Conservation (phyloP, 2,113 vertebrate species). For the Colistium nudipinnis region DNA sequence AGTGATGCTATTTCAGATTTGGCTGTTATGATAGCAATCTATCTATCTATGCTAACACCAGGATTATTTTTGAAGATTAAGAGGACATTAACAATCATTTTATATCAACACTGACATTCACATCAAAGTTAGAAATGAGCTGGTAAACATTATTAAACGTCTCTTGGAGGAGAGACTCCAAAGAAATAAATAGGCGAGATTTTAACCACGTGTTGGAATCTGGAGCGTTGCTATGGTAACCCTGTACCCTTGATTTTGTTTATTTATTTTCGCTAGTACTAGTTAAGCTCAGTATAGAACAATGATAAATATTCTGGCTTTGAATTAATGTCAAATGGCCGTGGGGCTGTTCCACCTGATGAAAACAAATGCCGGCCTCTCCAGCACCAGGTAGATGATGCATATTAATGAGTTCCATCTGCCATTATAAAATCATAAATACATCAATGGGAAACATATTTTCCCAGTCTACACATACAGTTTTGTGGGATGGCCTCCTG, state of each 20-base stretch:
- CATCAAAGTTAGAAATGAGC: background rate
- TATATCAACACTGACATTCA: no score
- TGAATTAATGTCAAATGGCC: constrained; percentile 70
- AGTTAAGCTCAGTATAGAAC: constrained; percentile 34
- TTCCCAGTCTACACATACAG: constrained; percentile 4
- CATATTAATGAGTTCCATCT: constrained; percentile 76
- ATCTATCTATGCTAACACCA: background rate
- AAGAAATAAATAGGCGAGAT: background rate
- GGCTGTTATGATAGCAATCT: background rate
- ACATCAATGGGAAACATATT: constrained; percentile 36
- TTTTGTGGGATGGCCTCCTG: background rate
- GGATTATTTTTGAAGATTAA: background rate
- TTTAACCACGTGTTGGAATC: background rate
- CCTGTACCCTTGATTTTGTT: background rate
- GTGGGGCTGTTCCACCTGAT: constrained; percentile 55
- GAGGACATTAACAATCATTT: no score
- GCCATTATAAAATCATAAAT: constrained; percentile 57
- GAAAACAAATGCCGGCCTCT: constrained; percentile 55
- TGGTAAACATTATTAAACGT: background rate
- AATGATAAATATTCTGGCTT: constrained; percentile 65
- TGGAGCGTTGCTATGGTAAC: no score
- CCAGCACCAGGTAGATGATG: constrained; percentile 55
- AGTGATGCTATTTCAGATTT: background rate
- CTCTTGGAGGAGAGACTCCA: background rate
- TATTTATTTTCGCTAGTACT: background rate